phyloP scores from a whole-genome alignment of 2,797 vertebrate species.

The Bryconaethiops microstoma region DNA sequence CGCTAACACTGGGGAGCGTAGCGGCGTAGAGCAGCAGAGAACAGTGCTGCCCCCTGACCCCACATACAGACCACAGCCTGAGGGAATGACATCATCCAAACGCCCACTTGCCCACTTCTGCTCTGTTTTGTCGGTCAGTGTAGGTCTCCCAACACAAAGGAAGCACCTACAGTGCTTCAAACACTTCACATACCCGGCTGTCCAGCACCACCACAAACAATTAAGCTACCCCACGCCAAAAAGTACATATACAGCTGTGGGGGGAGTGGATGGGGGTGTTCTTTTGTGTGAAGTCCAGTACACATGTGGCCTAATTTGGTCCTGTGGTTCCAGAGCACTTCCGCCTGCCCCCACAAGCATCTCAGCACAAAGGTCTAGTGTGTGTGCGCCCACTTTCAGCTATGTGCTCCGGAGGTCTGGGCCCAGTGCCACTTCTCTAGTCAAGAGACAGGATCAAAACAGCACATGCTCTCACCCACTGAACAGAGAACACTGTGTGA shows the following conservation, averaged over 20 bases:
- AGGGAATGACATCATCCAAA: constrained; percentile 48
- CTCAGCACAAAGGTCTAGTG: constrained; percentile 66
- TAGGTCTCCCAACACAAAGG: constrained; percentile 30
- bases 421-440: constrained; percentile 28
- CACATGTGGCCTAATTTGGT: constrained; percentile 65
- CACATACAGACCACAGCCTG: constrained; percentile 24
- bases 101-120: constrained; percentile 27
- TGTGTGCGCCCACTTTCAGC: constrained; percentile 45
- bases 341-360: constrained; percentile 56
- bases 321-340: constrained; percentile 54
- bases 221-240: constrained; percentile 18
- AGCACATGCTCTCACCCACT: constrained; percentile 5
- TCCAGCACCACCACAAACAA: constrained; percentile 12
- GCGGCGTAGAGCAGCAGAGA: constrained; percentile 15
- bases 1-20: constrained; percentile 21
- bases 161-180: constrained; percentile 14
- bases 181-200: not conserved
- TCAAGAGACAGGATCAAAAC: constrained; percentile 22
- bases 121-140: constrained; percentile 2
- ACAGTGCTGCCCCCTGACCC: constrained; percentile 30
- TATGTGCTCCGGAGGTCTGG: constrained; percentile 56
- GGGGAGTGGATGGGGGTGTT: constrained; percentile 37
- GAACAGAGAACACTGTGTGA: constrained; percentile 41
- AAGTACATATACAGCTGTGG: constrained; percentile 44
- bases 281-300: constrained; percentile 54